Percentiles rank a stretch among this genome's conserved stretches.
Conservation (phyloP, 1,140 invertebrate species). For the Papilio glaucus region DNA sequence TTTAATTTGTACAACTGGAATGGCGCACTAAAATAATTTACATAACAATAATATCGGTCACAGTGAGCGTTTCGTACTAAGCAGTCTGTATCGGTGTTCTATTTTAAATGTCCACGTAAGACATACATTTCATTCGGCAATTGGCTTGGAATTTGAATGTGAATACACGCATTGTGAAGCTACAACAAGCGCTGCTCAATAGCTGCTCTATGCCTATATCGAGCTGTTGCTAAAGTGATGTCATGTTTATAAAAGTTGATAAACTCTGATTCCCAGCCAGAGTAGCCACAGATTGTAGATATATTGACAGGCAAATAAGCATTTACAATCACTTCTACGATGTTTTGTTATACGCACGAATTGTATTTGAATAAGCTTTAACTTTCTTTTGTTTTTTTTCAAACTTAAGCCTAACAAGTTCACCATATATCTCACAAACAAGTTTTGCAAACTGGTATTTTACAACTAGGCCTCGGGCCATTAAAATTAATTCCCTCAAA, state of each 20-base stretch:
- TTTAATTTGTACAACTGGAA: background rate
- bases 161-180: constrained; percentile 1
- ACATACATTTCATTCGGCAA: background rate
- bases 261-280: background rate
- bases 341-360: too few relatives aligned
- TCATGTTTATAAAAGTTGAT: background rate
- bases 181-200: background rate
- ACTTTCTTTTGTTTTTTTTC: too few relatives aligned
- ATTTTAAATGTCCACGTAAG: constrained; percentile 3
- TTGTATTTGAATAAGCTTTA: too few relatives aligned
- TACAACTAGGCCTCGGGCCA: too few relatives aligned
- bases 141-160: background rate
- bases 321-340: too few relatives aligned
- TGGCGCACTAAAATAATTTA: background rate
- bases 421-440: too few relatives aligned
- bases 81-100: background rate
- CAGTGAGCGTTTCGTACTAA: background rate
- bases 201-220: background rate
- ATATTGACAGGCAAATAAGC: too few relatives aligned
- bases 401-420: too few relatives aligned
- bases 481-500: too few relatives aligned
- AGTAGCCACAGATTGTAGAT: background rate
- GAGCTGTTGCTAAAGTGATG: background rate
- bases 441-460: too few relatives aligned
- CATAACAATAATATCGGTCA: background rate